phyloP scores from a whole-genome alignment of 2,113 vertebrate species.

The Mesembrinibis cayennensis region DNA sequence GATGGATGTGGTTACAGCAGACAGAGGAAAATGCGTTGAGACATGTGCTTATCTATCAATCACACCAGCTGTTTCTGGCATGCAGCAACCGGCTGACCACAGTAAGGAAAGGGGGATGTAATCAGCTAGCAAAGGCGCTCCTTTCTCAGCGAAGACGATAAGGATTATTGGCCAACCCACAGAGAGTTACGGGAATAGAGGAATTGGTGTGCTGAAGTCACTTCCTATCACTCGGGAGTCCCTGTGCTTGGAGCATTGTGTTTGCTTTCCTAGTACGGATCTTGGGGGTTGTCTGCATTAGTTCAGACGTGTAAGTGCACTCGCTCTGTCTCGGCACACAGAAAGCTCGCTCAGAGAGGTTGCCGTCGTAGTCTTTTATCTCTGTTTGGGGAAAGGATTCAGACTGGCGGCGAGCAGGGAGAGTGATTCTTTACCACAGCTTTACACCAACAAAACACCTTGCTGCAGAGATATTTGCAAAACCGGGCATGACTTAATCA shows the following conservation, averaged over 20 bases:
- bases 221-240: constrained; percentile 50
- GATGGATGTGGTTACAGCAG: constrained; percentile 25
- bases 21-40: neutral
- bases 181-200: constrained; percentile 63
- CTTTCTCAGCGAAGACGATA: constrained; percentile 44
- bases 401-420: neutral
- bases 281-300: neutral
- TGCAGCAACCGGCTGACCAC: constrained; percentile 45
- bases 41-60: constrained; percentile 8
- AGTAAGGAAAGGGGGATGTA: constrained; percentile 29
- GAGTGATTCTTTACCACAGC: neutral
- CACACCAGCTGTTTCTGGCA: constrained; percentile 33
- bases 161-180: constrained; percentile 49
- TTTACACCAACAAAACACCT: constrained; percentile 26
- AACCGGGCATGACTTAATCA: neutral
- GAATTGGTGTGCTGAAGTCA: constrained; percentile 55
- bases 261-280: neutral
- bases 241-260: constrained; percentile 14
- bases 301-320: neutral
- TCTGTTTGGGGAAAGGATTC: neutral
- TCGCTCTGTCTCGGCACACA: neutral
- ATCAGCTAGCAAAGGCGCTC: constrained; percentile 32
- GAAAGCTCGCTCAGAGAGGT: neutral
- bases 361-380: neutral
- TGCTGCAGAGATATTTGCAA: neutral